phyloP scores from a whole-genome alignment of 35 echinoderm and acorn worm species.

The Hemicentrotus pulcherrimus region DNA sequence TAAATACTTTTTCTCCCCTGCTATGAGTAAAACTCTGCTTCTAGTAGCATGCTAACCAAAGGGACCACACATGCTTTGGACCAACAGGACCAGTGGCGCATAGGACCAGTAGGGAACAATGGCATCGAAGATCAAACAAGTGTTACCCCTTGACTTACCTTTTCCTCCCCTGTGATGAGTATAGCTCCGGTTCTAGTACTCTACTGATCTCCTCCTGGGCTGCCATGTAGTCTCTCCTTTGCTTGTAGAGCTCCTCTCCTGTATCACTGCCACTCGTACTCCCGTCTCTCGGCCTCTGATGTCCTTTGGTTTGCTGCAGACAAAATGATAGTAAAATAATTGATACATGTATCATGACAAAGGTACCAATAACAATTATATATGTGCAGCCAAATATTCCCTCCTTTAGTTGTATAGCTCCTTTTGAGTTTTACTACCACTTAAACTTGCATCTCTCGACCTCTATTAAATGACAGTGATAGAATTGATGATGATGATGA shows the following conservation, averaged over 20 bases:
- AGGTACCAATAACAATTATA: too few species aligned
- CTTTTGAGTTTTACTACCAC: background rate
- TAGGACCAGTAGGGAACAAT: too few species aligned
- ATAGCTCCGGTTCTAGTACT: slow-evolving; percentile 45
- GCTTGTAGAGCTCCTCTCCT: slow-evolving; percentile 39
- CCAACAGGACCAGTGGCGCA: too few species aligned
- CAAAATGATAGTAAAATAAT: background rate
- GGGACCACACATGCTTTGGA: too few species aligned
- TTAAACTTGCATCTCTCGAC: too few species aligned
- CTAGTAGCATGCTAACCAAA: too few species aligned
- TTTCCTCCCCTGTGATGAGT: slow-evolving; percentile 29
- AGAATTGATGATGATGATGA: background rate
- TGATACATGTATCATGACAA: background rate
- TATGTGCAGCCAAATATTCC: slow-evolving; percentile 34
- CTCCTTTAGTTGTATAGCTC: slow-evolving; percentile 34
- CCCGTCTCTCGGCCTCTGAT: background rate
- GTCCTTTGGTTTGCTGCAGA: slow-evolving; percentile 7
- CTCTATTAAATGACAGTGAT: too few species aligned
- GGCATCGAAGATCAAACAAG: too few species aligned
- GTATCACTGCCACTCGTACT: slow-evolving; percentile 29
- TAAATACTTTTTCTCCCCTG: too few species aligned
- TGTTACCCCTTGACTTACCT: background rate
- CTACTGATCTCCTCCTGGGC: slow-evolving; percentile 39
- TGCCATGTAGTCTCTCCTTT: slow-evolving; percentile 37
- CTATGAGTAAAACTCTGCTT: too few species aligned